phyloP scores from a whole-genome alignment of 2,113 vertebrate species.

The Halichoerus grypus region DNA sequence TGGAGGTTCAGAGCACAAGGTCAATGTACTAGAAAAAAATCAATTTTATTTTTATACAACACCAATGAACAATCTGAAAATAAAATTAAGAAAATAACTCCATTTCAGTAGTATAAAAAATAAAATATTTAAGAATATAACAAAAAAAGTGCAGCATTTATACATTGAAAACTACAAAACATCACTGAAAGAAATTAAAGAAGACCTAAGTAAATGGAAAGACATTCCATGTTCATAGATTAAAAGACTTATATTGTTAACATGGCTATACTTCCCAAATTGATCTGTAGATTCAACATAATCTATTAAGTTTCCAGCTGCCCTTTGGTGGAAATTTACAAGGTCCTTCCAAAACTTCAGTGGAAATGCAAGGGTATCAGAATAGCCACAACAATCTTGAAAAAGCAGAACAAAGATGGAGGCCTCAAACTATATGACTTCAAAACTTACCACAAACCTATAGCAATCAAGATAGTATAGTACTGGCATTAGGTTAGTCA shows the following conservation, averaged over 20 bases:
- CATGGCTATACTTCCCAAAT: not conserved
- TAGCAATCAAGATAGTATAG: not conserved
- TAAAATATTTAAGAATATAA: not conserved
- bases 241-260: not conserved
- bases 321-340: not conserved
- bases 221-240: not conserved
- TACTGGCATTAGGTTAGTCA: not conserved
- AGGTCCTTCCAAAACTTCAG: not conserved
- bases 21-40: not conserved
- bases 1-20: not conserved
- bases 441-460: not conserved
- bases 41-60: not conserved
- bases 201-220: not conserved
- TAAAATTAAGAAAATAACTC: not conserved
- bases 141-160: not conserved
- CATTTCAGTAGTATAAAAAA: not conserved
- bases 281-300: not conserved
- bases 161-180: not conserved
- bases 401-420: not conserved
- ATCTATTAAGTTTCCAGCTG: not conserved
- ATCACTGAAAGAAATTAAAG: not conserved
- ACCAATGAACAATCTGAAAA: not conserved
- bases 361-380: not conserved
- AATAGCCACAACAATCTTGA: not conserved
- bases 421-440: not conserved